Percentiles rank a stretch among this genome's conserved stretches.
These are phyloP conservation scores for Tolypeutes matacus DNA, from an alignment of 2,797 vertebrate genomes.

Conservation along the genomic window DNA sequence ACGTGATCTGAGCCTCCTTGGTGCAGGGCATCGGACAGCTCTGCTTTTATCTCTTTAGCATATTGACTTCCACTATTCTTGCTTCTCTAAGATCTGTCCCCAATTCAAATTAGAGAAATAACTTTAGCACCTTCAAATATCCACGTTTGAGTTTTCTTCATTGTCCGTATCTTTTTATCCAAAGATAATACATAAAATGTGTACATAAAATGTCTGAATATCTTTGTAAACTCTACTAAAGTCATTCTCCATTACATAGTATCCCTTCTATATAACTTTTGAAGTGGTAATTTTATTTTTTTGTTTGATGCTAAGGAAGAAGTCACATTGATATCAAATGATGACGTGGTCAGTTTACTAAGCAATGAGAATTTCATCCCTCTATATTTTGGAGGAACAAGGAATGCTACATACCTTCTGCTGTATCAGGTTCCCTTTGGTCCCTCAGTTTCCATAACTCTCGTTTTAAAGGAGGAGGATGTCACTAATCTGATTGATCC, in stretches of 20 bases:
- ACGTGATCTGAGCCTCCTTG: accelerated
- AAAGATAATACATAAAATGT: background rate
- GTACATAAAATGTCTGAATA: background rate
- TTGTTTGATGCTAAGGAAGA: background rate
- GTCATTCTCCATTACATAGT: background rate
- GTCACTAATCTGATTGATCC: background rate
- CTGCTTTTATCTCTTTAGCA: background rate
- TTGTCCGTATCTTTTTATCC: background rate
- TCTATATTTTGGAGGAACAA: background rate
- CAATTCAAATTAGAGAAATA: background rate
- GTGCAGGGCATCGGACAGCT: background rate
- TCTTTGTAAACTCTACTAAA: background rate
- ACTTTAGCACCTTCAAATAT: background rate
- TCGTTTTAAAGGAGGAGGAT: background rate
- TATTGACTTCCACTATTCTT: background rate
- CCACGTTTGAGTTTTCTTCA: background rate
- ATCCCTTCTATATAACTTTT: background rate
- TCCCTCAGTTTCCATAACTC: background rate
- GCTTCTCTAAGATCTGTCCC: background rate
- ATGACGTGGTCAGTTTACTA: background rate
- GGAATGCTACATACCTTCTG: background rate
- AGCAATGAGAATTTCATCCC: background rate
- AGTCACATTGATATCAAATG: background rate
- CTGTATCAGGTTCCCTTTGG: background rate
- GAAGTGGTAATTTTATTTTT: background rate